Conservation (phyloP, 2,888 invertebrate species). For the Cosmia trapezina region DNA sequence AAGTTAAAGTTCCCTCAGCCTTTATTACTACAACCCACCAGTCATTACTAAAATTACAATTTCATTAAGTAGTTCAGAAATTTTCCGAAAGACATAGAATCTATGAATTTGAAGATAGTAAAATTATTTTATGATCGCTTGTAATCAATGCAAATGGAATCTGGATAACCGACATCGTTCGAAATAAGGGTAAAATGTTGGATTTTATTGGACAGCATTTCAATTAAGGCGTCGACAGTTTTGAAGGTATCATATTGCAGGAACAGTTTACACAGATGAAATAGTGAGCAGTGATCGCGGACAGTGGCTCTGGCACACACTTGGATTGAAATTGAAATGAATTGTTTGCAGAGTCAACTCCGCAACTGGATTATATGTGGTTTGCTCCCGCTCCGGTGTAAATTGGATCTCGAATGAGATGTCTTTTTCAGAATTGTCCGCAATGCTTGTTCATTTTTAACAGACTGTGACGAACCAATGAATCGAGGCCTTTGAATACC, state of each 20-base stretch:
- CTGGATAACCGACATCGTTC: slow-evolving; percentile 19
- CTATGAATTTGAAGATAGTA: slow-evolving; percentile 25
- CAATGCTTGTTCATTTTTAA: slow-evolving; percentile 70
- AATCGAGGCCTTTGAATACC: slow-evolving; percentile 60
- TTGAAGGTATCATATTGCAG: slow-evolving; percentile 31
- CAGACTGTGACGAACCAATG: slow-evolving; percentile 65
- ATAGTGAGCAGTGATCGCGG: slow-evolving; percentile 65
- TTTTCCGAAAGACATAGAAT: slow-evolving; percentile 13
- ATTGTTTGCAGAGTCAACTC: slow-evolving; percentile 84
- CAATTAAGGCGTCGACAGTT: slow-evolving; percentile 22
- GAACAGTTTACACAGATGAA: slow-evolving; percentile 48
- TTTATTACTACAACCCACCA: not conserved
- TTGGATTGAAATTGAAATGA: slow-evolving; percentile 85
- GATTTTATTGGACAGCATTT: slow-evolving; percentile 36
- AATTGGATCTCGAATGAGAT: slow-evolving; percentile 85
- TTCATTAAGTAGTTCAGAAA: not conserved
- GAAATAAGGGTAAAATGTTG: slow-evolving; percentile 28
- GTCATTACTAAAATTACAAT: slow-evolving; percentile 9
- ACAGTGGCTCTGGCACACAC: slow-evolving; percentile 73
- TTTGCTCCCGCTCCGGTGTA: slow-evolving; percentile 76
- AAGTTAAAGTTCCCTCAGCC: not conserved
- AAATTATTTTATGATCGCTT: slow-evolving; percentile 34
- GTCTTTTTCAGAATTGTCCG: slow-evolving; percentile 78
- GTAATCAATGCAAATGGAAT: slow-evolving; percentile 40
- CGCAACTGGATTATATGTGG: slow-evolving; percentile 80